Evolutionary conservation across 2,113 vertebrate species (phyloP).

Genomic region (Pelodiscus sinensis): DNA sequence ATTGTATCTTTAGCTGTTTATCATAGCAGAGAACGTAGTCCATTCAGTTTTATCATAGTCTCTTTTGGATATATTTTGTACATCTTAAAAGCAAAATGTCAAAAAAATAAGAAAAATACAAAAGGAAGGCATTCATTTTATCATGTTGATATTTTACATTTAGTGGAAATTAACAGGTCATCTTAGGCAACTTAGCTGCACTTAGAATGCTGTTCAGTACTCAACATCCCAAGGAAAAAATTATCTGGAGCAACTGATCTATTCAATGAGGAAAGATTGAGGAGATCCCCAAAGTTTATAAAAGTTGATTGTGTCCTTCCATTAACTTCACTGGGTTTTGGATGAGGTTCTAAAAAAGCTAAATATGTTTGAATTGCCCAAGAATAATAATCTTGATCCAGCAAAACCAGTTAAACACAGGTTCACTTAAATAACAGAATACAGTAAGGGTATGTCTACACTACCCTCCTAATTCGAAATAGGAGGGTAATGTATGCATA

Average conservation of each 20-base stretch:
- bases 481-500: too few species aligned
- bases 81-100: not conserved
- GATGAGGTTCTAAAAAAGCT: too few species aligned
- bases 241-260: not conserved
- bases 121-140: conserved; percentile 12
- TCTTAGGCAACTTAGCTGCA: conserved; percentile 11
- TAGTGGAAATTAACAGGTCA: not conserved
- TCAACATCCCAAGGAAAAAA: conserved; percentile 23
- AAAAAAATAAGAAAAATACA: not conserved
- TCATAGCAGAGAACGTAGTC: conserved; percentile 28
- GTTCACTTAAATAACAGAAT: too few species aligned
- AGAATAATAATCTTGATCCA: too few species aligned
- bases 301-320: too few species aligned
- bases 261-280: not conserved
- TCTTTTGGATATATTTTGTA: not conserved
- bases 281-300: too few species aligned
- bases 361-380: too few species aligned
- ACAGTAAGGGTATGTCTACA: too few species aligned
- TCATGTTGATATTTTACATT: conserved; percentile 30
- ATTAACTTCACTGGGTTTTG: too few species aligned
- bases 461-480: too few species aligned
- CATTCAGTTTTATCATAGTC: conserved; percentile 46
- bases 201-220: not conserved
- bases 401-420: too few species aligned
- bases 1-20: conserved; percentile 10